A percentile compares a stretch with the other conserved stretches of the same genome.
phyloP scores from a whole-genome alignment of 2,797 vertebrate genomes.

The Molossus alvarezi region DNA sequence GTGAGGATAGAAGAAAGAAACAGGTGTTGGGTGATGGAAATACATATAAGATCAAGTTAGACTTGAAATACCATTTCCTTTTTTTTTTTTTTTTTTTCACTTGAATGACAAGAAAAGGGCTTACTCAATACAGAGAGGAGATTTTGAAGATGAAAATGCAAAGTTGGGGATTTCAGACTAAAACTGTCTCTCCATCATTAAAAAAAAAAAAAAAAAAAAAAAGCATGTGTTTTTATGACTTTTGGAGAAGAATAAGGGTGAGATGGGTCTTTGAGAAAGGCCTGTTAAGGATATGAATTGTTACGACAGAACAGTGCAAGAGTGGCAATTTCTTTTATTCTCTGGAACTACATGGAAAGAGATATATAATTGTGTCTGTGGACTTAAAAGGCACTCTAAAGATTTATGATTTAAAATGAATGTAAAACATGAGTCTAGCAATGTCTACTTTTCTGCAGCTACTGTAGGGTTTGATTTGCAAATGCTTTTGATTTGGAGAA shows the following conservation, averaged over 20 bases:
- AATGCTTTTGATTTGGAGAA: constrained; percentile 73
- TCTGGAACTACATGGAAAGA: constrained; percentile 27
- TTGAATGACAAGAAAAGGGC: constrained; percentile 70
- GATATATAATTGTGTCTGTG: constrained; percentile 58
- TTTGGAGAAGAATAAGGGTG: constrained; percentile 63
- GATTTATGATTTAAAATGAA: constrained; percentile 76
- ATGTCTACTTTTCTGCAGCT: constrained; percentile 61
- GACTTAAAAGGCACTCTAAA: constrained; percentile 55
- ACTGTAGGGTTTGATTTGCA: constrained; percentile 70
- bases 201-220: constrained; percentile 61
- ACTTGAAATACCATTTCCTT: constrained; percentile 70
- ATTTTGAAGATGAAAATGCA: constrained; percentile 78
- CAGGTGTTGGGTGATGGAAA: constrained; percentile 70
- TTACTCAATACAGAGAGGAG: constrained; percentile 23
- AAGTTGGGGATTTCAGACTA: constrained; percentile 71
- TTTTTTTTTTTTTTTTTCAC: constrained; percentile 54
- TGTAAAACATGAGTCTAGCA: constrained; percentile 66
- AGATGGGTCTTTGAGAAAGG: constrained; percentile 41
- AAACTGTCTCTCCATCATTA: constrained; percentile 37
- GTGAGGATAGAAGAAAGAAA: constrained; percentile 66
- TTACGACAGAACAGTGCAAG: background rate
- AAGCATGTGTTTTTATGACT: constrained; percentile 47
- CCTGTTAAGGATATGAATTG: background rate
- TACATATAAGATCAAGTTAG: constrained; percentile 66
- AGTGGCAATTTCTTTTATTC: constrained; percentile 48